These are phyloP conservation scores for Unio delphinus DNA, from an alignment of 2,888 invertebrate genomes.

Conservation along the genomic window DNA sequence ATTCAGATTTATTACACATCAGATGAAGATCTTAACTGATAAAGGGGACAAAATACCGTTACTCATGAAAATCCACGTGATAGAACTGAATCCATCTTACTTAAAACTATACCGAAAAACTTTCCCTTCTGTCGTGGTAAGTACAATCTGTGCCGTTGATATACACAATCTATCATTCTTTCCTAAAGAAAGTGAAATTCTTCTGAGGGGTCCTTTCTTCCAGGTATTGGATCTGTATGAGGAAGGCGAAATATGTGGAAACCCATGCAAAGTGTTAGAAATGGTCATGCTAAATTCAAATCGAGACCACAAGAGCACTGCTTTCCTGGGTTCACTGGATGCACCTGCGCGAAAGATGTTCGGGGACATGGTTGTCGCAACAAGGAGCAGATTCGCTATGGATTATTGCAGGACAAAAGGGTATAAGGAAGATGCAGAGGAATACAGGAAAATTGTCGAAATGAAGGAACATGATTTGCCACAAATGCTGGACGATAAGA, in stretches of 20 bases:
- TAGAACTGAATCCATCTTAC: slow-evolving; percentile 36
- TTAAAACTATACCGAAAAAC: slow-evolving; percentile 23
- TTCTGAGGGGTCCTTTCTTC: slow-evolving; percentile 40
- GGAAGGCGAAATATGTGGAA: slow-evolving; percentile 10
- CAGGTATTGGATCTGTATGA: slow-evolving; percentile 30
- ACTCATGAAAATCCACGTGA: slow-evolving; percentile 35
- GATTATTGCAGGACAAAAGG: too few species aligned
- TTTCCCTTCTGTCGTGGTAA: slow-evolving; percentile 34
- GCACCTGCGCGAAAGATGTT: too few species aligned
- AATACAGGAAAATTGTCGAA: too few species aligned
- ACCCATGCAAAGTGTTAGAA: slow-evolving; percentile 29
- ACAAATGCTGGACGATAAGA: too few species aligned
- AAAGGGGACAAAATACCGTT: slow-evolving; percentile 13
- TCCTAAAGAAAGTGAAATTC: slow-evolving; percentile 34
- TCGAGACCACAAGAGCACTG: slow-evolving; percentile 39
- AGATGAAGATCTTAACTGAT: slow-evolving; percentile 9
- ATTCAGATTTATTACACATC: slow-evolving; percentile 22
- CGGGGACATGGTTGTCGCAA: too few species aligned
- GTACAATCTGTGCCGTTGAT: slow-evolving; percentile 42
- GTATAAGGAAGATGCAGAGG: too few species aligned
- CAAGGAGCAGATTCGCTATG: too few species aligned
- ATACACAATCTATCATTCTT: slow-evolving; percentile 32
- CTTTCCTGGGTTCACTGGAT: slow-evolving; percentile 18
- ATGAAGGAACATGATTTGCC: too few species aligned
- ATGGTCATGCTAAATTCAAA: slow-evolving; percentile 42